Base-by-base conservation (phyloP, 2,888 invertebrate genomes). In the Smittia aterrima region DNA sequence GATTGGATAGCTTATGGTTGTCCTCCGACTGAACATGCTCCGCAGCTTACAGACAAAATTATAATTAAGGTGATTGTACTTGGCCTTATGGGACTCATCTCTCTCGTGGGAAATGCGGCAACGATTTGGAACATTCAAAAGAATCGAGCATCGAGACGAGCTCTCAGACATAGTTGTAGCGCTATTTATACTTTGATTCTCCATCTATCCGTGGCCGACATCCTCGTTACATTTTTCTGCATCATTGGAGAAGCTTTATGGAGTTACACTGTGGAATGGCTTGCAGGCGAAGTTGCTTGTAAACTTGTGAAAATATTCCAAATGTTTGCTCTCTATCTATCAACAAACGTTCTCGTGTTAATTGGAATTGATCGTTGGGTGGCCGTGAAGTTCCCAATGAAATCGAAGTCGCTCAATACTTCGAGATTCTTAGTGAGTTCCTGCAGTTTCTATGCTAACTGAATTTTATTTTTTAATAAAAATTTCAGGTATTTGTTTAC, bases 361-460 rank as follows among this genome's bases (percentile, higher is more conserved):
- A 93, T 94, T 78, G 92, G 92, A 11, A 86, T 93, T 62, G 93
- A 94, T 79, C 85, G 93, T 74, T 92, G 92, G 85, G 86, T 91
- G 66, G 91, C 91, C 0, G 92, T 93, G 11, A 87, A 91, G 77
- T 92, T 92, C 81, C 93, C 93, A 0, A 90, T 92, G 88, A 89
- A 88, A 78, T 85, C 86, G 1, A 72, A 72, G 22, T 62, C 58
- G 54, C 77, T 81, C 38, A 80, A 79, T 66, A 66, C 75, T 11
- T n/a, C 75, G 25, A 47, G 72, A 20, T 72, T 72, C 47, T n/a
- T 72, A 11, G 70, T 70, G 25, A 70, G 70, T 53, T 13, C 7
- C 7, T 64, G 1, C n/a, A 66, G 1, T 62, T 38, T 38, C 6
- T 11, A 38, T 38, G 7, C 6, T 38, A 38, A 9, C 7, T 47